Conservation (phyloP, 1,140 invertebrate species). For the Pemphigus obesinymphae region DNA sequence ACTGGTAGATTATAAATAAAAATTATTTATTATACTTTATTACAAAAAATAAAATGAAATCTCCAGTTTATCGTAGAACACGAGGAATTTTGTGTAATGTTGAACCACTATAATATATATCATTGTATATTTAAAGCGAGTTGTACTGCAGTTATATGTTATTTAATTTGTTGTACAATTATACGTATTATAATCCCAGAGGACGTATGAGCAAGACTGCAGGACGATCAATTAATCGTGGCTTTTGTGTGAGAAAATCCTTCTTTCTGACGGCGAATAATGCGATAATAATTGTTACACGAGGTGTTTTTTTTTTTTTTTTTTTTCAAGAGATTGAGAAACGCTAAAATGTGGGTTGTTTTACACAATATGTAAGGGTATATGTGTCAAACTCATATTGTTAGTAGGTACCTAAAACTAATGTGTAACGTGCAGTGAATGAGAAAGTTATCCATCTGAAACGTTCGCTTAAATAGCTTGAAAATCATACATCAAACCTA, state of each 20-base stretch:
- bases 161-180: not conserved
- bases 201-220: not conserved
- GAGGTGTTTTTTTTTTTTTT: not conserved
- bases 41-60: too few species aligned
- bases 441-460: slow-evolving; percentile 11
- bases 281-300: not conserved
- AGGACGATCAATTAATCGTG: not conserved
- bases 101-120: not conserved
- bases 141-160: not conserved
- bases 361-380: too few species aligned
- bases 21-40: too few species aligned
- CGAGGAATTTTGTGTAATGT: not conserved
- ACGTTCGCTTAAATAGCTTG: not conserved
- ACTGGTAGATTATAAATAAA: too few species aligned
- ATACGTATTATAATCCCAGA: not conserved
- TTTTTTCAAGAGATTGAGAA: not conserved
- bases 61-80: not conserved
- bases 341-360: not conserved
- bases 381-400: not conserved
- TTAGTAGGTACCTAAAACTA: not conserved
- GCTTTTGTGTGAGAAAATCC: not conserved
- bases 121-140: not conserved
- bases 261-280: not conserved
- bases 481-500: slow-evolving; percentile 13
- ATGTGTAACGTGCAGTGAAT: not conserved